Evolutionary conservation across 1,140 invertebrate species (phyloP).

Genomic region (Agraylea sexmaculata): DNA sequence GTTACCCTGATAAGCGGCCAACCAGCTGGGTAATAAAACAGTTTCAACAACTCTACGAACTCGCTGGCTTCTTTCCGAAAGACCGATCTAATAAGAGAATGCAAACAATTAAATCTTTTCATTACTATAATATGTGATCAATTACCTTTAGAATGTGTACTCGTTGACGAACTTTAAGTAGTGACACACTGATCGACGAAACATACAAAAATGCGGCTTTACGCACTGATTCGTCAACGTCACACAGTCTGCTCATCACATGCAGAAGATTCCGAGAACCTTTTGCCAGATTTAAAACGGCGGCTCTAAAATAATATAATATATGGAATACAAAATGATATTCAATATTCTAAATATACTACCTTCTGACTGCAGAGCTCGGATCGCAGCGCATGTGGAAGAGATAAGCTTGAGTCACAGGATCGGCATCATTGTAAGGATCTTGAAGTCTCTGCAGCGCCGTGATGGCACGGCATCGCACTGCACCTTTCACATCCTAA

Average conservation of each 20-base stretch:
- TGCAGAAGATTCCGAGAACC: slow-evolving; percentile 51
- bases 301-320: slow-evolving; percentile 30
- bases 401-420: slow-evolving; percentile 65
- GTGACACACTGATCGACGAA: slow-evolving; percentile 39
- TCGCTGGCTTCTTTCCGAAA: slow-evolving; percentile 34
- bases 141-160: slow-evolving; percentile 34
- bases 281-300: slow-evolving; percentile 54
- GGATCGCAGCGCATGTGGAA: slow-evolving; percentile 67
- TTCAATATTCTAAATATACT: slow-evolving; percentile 2
- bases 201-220: slow-evolving; percentile 60
- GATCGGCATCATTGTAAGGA: slow-evolving; percentile 61
- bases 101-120: background rate
- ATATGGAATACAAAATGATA: background rate
- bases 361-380: slow-evolving; percentile 55
- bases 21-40: slow-evolving; percentile 35
- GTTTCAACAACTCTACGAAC: slow-evolving; percentile 38
- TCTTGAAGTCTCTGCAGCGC: slow-evolving; percentile 73
- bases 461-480: slow-evolving; percentile 64
- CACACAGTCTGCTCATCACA: slow-evolving; percentile 57
- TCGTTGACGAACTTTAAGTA: slow-evolving; percentile 33
- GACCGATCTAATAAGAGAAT: slow-evolving; percentile 27
- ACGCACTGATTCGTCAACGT: slow-evolving; percentile 63
- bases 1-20: slow-evolving; percentile 34
- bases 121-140: slow-evolving; percentile 7
- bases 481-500: slow-evolving; percentile 58